These are phyloP conservation scores for Salvelinus namaycush DNA, from an alignment of 2,113 vertebrate species.

Conservation along the genomic window DNA sequence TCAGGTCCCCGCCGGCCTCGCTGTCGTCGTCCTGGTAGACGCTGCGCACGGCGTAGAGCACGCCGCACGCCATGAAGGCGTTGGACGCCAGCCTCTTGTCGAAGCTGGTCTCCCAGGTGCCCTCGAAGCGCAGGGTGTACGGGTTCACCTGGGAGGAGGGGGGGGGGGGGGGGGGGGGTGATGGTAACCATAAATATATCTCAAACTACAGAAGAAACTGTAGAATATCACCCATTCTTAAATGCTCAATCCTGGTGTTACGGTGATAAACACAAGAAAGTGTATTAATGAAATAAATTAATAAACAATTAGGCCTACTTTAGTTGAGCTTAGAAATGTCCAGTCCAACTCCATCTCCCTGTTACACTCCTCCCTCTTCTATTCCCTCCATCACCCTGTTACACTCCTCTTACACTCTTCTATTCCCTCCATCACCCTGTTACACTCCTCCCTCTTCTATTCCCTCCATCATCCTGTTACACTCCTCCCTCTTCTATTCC, in stretches of 20 bases:
- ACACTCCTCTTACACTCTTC: no score
- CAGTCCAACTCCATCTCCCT: constrained; percentile 25
- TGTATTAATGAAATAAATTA: neutral
- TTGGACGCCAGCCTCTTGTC: constrained; percentile 94
- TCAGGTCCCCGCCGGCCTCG: constrained; percentile 84
- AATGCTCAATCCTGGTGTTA: neutral
- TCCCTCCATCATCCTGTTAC: neutral
- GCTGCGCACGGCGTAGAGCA: constrained; percentile 90
- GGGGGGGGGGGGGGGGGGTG: neutral
- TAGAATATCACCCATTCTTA: no score
- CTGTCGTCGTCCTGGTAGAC: constrained; percentile 94
- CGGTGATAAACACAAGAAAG: neutral
- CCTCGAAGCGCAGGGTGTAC: constrained; percentile 92
- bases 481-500: no score
- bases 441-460: no score
- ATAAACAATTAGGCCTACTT: neutral
- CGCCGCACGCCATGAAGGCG: constrained; percentile 95
- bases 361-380: no score
- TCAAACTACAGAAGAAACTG: no score
- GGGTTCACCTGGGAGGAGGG: constrained; percentile 80
- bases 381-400: constrained; percentile 22
- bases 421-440: neutral
- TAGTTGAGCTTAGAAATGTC: neutral
- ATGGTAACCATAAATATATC: neutral
- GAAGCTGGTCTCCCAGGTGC: constrained; percentile 92